Conservation (phyloP, 2,888 invertebrate genomes). For the Lydus trimaculatus region DNA sequence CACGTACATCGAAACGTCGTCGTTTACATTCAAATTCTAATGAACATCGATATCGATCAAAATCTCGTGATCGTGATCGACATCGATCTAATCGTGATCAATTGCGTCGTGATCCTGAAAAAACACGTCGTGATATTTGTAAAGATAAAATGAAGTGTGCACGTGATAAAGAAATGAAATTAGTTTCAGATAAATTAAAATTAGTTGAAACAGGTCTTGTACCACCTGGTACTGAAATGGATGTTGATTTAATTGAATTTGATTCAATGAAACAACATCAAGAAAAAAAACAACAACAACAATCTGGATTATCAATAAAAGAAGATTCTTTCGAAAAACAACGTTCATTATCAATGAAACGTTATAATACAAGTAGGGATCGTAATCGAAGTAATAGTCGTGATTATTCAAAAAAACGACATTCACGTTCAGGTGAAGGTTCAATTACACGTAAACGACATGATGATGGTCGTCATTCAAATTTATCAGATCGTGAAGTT, state of each 20-base stretch:
- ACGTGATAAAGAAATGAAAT: conserved; percentile 56
- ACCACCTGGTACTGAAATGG: conserved; percentile 61
- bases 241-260: conserved; percentile 49
- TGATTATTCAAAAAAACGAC: background rate
- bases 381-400: conserved; percentile 7
- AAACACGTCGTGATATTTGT: conserved; percentile 59
- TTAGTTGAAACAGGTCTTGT: conserved; percentile 61
- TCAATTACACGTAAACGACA: background rate
- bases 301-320: background rate
- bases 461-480: background rate
- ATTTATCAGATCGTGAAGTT: conserved; percentile 13
- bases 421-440: background rate
- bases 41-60: conserved; percentile 19
- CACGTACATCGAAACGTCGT: conserved; percentile 17
- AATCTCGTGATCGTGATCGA: conserved; percentile 9
- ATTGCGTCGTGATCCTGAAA: conserved; percentile 57
- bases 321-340: background rate
- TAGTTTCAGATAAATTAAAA: conserved; percentile 56
- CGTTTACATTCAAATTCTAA: conserved; percentile 16
- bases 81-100: conserved; percentile 13
- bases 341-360: conserved; percentile 12
- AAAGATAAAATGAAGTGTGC: conserved; percentile 57
- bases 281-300: background rate
- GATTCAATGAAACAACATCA: conserved; percentile 14
- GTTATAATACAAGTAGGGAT: conserved; percentile 1